phyloP scores from a whole-genome alignment of 2,113 vertebrate species.

The Ivindomyrus marchei region DNA sequence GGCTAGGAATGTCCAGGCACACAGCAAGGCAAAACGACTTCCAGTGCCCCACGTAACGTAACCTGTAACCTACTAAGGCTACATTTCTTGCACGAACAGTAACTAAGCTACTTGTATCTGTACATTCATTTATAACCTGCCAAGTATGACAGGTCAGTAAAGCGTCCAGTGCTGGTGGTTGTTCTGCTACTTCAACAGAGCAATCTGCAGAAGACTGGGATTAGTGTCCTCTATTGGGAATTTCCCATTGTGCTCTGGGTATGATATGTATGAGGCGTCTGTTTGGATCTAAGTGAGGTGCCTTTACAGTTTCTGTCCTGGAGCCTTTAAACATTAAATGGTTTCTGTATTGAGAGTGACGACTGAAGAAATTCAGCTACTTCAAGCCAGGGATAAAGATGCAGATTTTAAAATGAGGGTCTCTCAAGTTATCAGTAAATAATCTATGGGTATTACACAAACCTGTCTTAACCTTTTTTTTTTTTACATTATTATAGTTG shows the following conservation, averaged over 20 bases:
- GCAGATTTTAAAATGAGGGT: background rate
- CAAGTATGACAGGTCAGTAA: background rate
- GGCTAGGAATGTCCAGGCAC: background rate
- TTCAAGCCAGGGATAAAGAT: background rate
- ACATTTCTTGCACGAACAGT: background rate
- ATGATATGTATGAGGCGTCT: background rate
- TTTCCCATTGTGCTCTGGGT: background rate
- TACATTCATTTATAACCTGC: background rate
- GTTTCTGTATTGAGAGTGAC: background rate
- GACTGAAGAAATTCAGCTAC: background rate
- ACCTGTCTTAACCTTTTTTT: too few species aligned
- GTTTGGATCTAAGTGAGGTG: background rate
- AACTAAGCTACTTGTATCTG: background rate
- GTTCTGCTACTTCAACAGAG: background rate
- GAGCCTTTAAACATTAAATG: background rate
- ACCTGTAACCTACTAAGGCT: background rate
- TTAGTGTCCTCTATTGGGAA: background rate
- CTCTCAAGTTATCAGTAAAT: background rate
- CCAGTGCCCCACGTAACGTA: background rate
- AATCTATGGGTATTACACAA: too few species aligned
- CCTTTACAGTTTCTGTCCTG: background rate
- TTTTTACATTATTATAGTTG: too few species aligned
- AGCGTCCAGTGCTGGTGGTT: background rate
- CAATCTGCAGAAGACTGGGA: background rate
- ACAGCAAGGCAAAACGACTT: background rate